Conservation (phyloP, 2,888 invertebrate genomes). For the Apocheima hispidaria region DNA sequence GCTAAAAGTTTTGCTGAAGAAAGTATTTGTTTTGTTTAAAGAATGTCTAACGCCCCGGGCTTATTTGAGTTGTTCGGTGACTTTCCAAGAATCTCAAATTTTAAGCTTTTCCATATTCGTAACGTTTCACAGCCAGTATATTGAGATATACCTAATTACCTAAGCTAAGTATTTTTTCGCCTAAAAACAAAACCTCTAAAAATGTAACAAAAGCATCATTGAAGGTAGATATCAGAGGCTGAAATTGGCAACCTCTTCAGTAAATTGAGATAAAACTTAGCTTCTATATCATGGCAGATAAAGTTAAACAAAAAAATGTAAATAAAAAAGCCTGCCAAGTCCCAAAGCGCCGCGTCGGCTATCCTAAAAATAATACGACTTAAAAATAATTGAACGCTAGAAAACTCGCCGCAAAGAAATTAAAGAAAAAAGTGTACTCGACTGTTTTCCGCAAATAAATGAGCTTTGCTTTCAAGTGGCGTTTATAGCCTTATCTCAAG, state of each 20-base stretch:
- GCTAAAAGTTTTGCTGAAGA: constrained; percentile 41
- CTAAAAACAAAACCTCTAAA: too few relatives aligned
- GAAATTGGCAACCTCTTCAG: neutral
- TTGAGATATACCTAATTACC: neutral
- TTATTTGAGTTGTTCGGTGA: constrained; percentile 28
- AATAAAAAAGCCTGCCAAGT: constrained; percentile 27
- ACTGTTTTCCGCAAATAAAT: constrained; percentile 75
- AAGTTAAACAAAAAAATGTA: constrained; percentile 9
- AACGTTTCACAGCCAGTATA: neutral
- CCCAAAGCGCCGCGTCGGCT: constrained; percentile 37
- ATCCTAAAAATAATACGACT: constrained; percentile 51
- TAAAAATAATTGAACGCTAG: constrained; percentile 64
- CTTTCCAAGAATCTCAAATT: constrained; percentile 15
- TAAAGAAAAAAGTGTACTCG: constrained; percentile 68
- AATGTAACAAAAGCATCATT: neutral
- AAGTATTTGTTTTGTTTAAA: constrained; percentile 42
- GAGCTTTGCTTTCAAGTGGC: constrained; percentile 76
- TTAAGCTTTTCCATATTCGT: neutral
- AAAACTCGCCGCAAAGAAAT: constrained; percentile 60
- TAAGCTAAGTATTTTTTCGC: neutral
- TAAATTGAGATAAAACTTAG: neutral
- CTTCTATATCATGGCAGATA: neutral
- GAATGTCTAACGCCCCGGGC: constrained; percentile 35
- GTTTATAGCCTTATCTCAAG: constrained; percentile 80
- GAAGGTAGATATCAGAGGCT: neutral